Conservation (phyloP, 1,140 invertebrate species). For the Drosophila aff. region DNA sequence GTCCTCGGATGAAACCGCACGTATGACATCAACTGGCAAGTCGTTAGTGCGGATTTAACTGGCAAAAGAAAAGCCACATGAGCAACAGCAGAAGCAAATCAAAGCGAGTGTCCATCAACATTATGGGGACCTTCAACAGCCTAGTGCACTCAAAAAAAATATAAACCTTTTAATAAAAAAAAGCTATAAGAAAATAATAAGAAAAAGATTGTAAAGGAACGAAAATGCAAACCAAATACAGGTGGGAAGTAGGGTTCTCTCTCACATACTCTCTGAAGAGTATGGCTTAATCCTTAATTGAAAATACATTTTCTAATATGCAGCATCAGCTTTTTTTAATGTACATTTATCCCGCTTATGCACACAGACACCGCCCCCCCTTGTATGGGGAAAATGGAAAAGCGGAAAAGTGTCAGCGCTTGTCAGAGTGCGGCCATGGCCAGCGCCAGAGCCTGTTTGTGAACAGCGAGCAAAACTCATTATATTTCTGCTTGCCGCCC, state of each 20-base stretch:
- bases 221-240: not conserved
- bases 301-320: not conserved
- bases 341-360: constrained; percentile 32
- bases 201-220: not conserved
- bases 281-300: too few relatives aligned
- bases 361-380: constrained; percentile 15
- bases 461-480: constrained; percentile 76
- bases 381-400: constrained; percentile 30
- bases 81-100: constrained; percentile 63
- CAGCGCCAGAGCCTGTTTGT: constrained; percentile 54
- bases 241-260: too few relatives aligned
- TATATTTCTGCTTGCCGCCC: constrained; percentile 59
- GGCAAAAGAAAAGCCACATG: constrained; percentile 56
- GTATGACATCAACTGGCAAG: constrained; percentile 77
- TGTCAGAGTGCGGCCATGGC: constrained; percentile 69
- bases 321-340: not conserved
- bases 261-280: too few relatives aligned
- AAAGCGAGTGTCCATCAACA: constrained; percentile 81
- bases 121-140: constrained; percentile 69
- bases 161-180: not conserved
- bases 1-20: constrained; percentile 61
- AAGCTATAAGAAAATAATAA: not conserved
- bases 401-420: constrained; percentile 72
- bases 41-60: constrained; percentile 66
- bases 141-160: constrained; percentile 10